Conservation (phyloP, 2,113 vertebrate genomes). For the Thunnus thynnus region DNA sequence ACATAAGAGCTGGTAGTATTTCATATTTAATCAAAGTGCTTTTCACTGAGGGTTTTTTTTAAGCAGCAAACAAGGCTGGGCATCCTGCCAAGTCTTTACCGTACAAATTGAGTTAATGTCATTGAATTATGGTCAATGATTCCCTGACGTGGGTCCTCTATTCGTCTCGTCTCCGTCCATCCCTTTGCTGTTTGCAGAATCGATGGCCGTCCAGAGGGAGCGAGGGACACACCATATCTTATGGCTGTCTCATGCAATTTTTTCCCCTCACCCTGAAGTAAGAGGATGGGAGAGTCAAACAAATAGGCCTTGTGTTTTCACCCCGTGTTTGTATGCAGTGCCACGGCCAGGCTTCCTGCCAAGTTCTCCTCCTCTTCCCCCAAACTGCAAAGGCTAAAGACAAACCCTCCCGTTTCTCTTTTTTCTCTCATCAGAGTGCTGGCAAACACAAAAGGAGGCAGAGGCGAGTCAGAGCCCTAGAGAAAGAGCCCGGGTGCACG, state of each 20-base stretch:
- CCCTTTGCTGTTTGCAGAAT: conserved; percentile 37
- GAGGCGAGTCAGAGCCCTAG: conserved; percentile 24
- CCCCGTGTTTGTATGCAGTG: conserved; percentile 62
- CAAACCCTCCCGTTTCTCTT: conserved; percentile 78
- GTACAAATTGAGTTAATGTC: conserved; percentile 49
- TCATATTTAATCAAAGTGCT: conserved; percentile 44
- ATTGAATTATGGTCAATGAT: conserved; percentile 47
- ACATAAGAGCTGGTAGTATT: conserved; percentile 21
- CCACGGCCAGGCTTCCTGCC: conserved; percentile 62
- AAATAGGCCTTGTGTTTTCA: conserved; percentile 61
- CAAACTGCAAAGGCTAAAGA: conserved; percentile 12
- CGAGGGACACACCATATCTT: conserved; percentile 24
- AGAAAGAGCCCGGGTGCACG: neutral
- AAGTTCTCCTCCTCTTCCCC: conserved; percentile 38
- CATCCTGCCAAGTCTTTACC: conserved; percentile 46
- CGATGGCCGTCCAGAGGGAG: conserved; percentile 34
- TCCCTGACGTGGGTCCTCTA: conserved; percentile 26
- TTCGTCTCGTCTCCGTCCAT: conserved; percentile 33
- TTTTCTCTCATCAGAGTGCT: conserved; percentile 71
- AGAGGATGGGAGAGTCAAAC: conserved; percentile 57
- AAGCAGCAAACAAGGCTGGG: conserved; percentile 25
- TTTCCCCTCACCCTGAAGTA: conserved; percentile 38
- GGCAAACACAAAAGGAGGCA: conserved; percentile 81
- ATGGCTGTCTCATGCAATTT: conserved; percentile 46
- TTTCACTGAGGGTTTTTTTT: conserved; percentile 4